Base-by-base conservation (phyloP, 2,888 invertebrate species). In the Melieria crassipennis region DNA sequence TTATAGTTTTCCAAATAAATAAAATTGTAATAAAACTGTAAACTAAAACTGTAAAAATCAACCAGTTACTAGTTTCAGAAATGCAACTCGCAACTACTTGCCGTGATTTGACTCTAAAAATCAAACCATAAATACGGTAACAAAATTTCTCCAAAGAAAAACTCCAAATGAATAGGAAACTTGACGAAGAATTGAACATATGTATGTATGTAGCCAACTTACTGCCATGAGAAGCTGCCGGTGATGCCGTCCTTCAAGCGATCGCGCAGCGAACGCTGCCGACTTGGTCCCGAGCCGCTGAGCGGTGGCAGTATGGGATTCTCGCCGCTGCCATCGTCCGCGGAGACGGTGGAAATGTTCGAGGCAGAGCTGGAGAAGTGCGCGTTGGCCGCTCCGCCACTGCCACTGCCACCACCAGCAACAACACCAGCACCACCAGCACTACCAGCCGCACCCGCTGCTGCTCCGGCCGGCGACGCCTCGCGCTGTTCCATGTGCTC, bases 171-270 rank as follows among this genome's bases (percentile, higher is more conserved):
- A 30, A 30, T 30, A 56, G n/a, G n/a, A 46, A 46, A 46, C 10
- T 61, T 10, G 43, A 42, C 7, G 7, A 60, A 30, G 30, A 60
- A 60, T 30, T 42, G 43, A 30, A 46, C 3, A 7, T 46, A 61
- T 61, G 7, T 1, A 65, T 43, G 9, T 30, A 30, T 13, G 16
- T 52, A 66, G 30, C 46, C 48, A 69, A 93, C 93, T 93, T 89
- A 93, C 93, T 93, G 93, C 93, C 93, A 93, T 82, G 91, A 90
- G 85, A 93, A 92, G 81, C 92, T 92, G 86, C 92, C 92, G 65
- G 92, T 91, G 83, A 93, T 93, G 82, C 93, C 93, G 77, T 93
- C 93, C 85, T 92, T 90, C 67, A 93, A 91, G 70, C 93, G 90
- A 85, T 93, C 93, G 86, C 92, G 92, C 80, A 93, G 89, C 67